Evolutionary conservation across 2,888 invertebrate species (phyloP).

Genomic region (Phania funesta): DNA sequence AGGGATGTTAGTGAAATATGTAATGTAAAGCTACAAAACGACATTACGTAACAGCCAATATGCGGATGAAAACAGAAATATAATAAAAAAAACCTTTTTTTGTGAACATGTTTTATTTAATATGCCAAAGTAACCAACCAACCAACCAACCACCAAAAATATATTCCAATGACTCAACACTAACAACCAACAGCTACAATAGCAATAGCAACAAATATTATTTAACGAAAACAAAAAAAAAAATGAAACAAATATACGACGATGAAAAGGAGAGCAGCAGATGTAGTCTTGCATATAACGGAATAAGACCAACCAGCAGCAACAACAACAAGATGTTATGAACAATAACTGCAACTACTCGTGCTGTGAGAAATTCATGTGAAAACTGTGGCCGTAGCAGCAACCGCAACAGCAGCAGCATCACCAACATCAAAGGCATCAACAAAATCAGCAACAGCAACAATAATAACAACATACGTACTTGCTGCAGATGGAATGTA

Average conservation of each 20-base stretch:
- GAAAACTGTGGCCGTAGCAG: constrained; percentile 47
- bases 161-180: constrained; percentile 56
- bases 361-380: constrained; percentile 60
- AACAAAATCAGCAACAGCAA: constrained; percentile 39
- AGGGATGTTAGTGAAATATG: constrained; percentile 10
- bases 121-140: constrained; percentile 62
- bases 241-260: constrained; percentile 28
- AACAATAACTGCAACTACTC: constrained; percentile 65
- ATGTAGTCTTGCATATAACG: constrained; percentile 26
- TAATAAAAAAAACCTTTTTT: constrained; percentile 12
- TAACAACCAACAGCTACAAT: constrained; percentile 39
- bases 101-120: constrained; percentile 48
- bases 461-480: constrained; percentile 27
- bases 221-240: constrained; percentile 11
- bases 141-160: constrained; percentile 61
- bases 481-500: constrained; percentile 62
- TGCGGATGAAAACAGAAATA: constrained; percentile 54
- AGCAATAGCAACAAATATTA: constrained; percentile 25
- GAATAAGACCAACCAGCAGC: constrained; percentile 40
- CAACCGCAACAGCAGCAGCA: constrained; percentile 33
- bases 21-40: constrained; percentile 62
- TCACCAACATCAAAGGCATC: constrained; percentile 37
- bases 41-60: constrained; percentile 65
- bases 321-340: constrained; percentile 54
- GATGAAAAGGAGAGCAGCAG: constrained; percentile 51